Evolutionary conservation across 2,113 vertebrate genomes (phyloP).

Genomic region (Etia nguti): DNA sequence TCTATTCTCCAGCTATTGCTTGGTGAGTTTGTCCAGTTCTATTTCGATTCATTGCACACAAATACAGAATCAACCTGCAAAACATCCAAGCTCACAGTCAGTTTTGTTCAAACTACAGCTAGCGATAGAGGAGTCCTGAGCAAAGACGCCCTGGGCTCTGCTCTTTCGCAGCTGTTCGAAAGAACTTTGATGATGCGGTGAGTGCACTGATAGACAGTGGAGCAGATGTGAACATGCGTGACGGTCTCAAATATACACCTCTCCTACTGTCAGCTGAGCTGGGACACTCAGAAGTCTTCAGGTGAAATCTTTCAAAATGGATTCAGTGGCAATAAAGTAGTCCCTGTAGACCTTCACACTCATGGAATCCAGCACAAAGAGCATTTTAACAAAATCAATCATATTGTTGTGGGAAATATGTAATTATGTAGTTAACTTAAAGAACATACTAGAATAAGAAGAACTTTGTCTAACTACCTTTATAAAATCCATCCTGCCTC

Average conservation of each 20-base stretch:
- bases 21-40: not conserved
- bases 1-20: constrained; percentile 63
- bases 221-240: constrained; percentile 56
- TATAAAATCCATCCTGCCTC: not conserved
- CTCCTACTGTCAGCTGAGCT: constrained; percentile 72
- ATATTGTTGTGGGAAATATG: too few species aligned
- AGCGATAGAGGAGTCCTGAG: constrained; percentile 52
- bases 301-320: not conserved
- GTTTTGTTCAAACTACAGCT: not conserved
- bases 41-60: not conserved
- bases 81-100: not conserved
- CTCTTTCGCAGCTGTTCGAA: constrained; percentile 77
- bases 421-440: not conserved
- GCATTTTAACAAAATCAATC: not conserved
- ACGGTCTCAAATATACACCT: constrained; percentile 71
- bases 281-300: constrained; percentile 67
- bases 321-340: not conserved
- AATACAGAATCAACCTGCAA: not conserved
- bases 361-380: not conserved
- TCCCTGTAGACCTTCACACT: not conserved
- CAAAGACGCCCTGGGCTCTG: constrained; percentile 36
- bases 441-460: not conserved
- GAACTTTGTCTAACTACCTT: not conserved
- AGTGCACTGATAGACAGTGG: constrained; percentile 68
- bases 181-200: constrained; percentile 60